Conservation (phyloP, 2,888 invertebrate genomes). For the Nyleta sp. region DNA sequence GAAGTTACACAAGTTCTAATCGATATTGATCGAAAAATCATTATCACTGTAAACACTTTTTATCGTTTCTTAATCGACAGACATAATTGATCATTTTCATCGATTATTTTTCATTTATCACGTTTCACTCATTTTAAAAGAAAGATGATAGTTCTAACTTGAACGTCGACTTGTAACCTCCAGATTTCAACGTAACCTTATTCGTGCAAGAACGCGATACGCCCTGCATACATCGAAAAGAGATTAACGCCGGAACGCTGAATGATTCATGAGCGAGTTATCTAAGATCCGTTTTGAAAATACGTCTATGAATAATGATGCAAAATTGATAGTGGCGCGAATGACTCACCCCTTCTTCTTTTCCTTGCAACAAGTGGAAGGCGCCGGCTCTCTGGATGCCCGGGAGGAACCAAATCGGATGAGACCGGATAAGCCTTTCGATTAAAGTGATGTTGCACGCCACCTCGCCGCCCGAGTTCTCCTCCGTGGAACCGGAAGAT, state of each 20-base stretch:
- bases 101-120: no score
- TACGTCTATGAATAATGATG: conserved; percentile 38
- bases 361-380: conserved; percentile 96
- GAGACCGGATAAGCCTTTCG: conserved; percentile 94
- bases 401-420: conserved; percentile 98
- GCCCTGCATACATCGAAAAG: background rate
- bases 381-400: conserved; percentile 97
- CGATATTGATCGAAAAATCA: no score
- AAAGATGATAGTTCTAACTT: no score
- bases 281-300: conserved; percentile 39
- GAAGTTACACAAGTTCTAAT: no score
- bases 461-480: conserved; percentile 86
- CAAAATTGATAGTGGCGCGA: conserved; percentile 40
- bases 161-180: no score
- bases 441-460: conserved; percentile 93
- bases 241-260: conserved; percentile 22
- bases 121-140: no score
- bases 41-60: no score
- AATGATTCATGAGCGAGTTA: conserved; percentile 50
- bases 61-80: no score
- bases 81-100: no score
- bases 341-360: conserved; percentile 93
- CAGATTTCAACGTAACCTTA: no score
- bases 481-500: conserved; percentile 81
- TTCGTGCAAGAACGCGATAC: no score